Evolutionary conservation across 2,113 vertebrate genomes (phyloP).

Genomic region (Pygathrix nemaeus): DNA sequence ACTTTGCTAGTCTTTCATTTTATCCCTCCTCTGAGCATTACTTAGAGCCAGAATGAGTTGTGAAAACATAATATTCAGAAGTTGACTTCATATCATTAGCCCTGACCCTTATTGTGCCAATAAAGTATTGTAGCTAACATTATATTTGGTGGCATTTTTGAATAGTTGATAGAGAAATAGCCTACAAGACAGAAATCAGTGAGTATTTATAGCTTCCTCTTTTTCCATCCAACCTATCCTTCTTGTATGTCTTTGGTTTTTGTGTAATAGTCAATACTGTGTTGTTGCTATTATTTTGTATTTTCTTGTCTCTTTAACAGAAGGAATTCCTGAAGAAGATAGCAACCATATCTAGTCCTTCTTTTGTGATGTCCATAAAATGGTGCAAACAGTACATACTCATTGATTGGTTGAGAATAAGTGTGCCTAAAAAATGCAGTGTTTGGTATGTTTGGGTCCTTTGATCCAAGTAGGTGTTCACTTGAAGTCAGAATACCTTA

Average conservation of each 20-base stretch:
- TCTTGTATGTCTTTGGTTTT: background rate
- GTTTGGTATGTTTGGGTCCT: background rate
- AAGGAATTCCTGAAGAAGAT: background rate
- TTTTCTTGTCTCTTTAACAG: slow-evolving; percentile 5
- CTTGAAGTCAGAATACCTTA: background rate
- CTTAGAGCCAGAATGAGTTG: background rate
- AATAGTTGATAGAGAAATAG: background rate
- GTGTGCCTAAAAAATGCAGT: background rate
- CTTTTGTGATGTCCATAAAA: background rate
- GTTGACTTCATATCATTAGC: background rate
- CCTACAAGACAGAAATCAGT: background rate
- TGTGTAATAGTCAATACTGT: background rate
- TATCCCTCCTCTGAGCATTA: background rate
- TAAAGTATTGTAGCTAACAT: background rate
- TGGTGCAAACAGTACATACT: background rate
- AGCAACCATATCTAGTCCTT: background rate
- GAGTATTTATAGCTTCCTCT: background rate
- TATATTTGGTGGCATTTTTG: background rate
- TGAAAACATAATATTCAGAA: background rate
- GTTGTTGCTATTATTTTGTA: background rate
- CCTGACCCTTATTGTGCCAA: background rate
- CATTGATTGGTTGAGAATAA: background rate
- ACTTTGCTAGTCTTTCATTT: background rate
- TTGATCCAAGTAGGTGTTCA: background rate
- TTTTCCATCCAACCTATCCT: background rate